phyloP scores from a whole-genome alignment of 1,140 invertebrate species.

The Euglossa dilemma region DNA sequence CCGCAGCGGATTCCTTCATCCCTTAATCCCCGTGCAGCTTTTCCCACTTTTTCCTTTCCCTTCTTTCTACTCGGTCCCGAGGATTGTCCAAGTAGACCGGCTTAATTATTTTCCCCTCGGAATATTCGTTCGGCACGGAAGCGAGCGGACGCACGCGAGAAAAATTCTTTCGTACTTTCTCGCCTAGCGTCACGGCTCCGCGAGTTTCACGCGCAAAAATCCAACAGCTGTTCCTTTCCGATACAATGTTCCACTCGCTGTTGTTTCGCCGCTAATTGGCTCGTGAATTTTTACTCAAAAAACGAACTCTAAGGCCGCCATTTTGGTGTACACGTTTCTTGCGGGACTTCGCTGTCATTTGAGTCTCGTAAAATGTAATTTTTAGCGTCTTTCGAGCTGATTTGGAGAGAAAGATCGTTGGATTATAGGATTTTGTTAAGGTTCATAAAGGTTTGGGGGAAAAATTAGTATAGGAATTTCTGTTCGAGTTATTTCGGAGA shows the following conservation, averaged over 20 bases:
- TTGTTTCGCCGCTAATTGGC: background rate
- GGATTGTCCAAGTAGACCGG: background rate
- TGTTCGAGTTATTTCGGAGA: no score
- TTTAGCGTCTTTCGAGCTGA: no score
- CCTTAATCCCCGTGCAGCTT: no score
- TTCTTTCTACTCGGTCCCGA: background rate
- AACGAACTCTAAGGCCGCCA: no score
- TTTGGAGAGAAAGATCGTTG: no score
- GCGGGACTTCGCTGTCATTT: background rate
- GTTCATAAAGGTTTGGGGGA: no score
- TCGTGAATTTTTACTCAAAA: background rate
- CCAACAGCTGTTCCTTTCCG: background rate
- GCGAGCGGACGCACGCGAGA: conserved; percentile 46
- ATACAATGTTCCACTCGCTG: background rate
- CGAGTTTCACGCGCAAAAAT: background rate
- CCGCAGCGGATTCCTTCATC: no score
- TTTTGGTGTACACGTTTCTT: no score
- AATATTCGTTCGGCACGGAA: conserved; percentile 29
- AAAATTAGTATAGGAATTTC: no score
- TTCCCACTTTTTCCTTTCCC: no score
- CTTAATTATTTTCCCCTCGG: conserved; percentile 20
- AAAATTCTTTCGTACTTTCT: conserved; percentile 58
- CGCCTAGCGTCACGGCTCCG: conserved; percentile 19
- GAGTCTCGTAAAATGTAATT: no score
- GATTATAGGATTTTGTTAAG: no score